Evolutionary conservation across 2,113 vertebrate genomes (phyloP), one percentile per base, ranked within the genome.

Genomic region (Chaenocephalus aceratus): DNA sequence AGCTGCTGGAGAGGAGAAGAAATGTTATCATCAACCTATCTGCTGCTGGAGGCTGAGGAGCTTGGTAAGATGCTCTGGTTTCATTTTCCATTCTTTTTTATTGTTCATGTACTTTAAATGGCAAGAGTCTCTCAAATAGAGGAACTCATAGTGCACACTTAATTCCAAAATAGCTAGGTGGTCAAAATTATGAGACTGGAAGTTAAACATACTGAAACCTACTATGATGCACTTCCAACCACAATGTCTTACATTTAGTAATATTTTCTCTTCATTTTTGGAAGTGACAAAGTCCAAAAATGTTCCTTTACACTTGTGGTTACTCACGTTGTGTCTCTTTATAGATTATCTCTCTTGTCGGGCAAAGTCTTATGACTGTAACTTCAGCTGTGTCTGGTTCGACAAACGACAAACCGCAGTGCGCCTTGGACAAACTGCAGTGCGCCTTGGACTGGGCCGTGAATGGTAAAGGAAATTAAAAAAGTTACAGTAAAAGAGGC

Each of bases 291-390:
- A 30, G 30, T 30, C 30, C 30, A 30, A 30, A 30, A 30, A 5
- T 15, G 53, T 64, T 73, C 10, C 2, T 5, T 23, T 68, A 30
- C 65, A 41, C 21, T 44, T 70, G 30, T 64, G 44, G 48, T 60
- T 0, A 62, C 46, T 46, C 15, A 14, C 41, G 2, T 61, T 59
- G 3, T 83, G n/a, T 80, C 3, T 89, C 12, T 62, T 78, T 75
- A 5, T 26, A 96, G 95, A 80, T 34, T 61, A 58, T 4, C 2
- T 65, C 0, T 36, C 48, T 34, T 94, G 94, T 54, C 78, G 74
- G 48, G 94, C 94, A 52, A 92, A 86, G 49, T 93, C 92, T 6
- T 95, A 94, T 60, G 77, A 91, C 83, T 96, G 95, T 79, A 75
- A 26, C 23, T 91, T 96, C 80, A 91, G 7, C 77, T 96, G 95